A percentile compares a stretch with the other conserved stretches of the same genome.
Evolutionary conservation across 2,888 invertebrate genomes (phyloP).

Genomic region (Sicus ferrugineus): DNA sequence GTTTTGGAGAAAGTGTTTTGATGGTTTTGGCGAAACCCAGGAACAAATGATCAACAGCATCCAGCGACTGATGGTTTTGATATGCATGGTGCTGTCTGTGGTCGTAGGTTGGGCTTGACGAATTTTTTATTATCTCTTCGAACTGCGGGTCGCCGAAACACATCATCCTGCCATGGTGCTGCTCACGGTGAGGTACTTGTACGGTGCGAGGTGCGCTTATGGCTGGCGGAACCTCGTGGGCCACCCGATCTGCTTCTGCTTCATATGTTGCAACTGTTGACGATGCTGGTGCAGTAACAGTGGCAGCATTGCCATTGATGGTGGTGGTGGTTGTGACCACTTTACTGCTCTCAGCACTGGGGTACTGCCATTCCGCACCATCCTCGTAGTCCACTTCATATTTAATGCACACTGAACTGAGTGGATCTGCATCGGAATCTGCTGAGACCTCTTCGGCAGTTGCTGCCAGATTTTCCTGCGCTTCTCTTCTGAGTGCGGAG

Average conservation of each 20-base stretch:
- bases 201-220: not conserved
- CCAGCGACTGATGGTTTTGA: not conserved
- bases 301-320: not conserved
- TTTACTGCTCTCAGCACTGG: too few relatives aligned
- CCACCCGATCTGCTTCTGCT: not conserved
- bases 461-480: not conserved
- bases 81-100: not conserved
- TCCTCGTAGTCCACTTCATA: constrained; percentile 2
- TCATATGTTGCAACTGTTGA: not conserved
- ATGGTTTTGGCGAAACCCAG: constrained; percentile 42
- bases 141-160: too few relatives aligned
- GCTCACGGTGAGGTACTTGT: not conserved
- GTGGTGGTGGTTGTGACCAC: too few relatives aligned
- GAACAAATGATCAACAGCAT: constrained; percentile 39
- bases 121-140: not conserved
- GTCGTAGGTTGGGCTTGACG: not conserved
- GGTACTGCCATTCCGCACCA: too few relatives aligned
- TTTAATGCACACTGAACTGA: not conserved
- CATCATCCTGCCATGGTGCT: too few relatives aligned
- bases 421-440: not conserved
- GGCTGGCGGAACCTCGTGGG: not conserved
- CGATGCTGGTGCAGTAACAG: constrained; percentile 1
- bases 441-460: not conserved
- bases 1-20: constrained; percentile 38
- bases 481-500: not conserved